Conservation (phyloP, 2,888 invertebrate genomes). For the Drosophila vallismaia region DNA sequence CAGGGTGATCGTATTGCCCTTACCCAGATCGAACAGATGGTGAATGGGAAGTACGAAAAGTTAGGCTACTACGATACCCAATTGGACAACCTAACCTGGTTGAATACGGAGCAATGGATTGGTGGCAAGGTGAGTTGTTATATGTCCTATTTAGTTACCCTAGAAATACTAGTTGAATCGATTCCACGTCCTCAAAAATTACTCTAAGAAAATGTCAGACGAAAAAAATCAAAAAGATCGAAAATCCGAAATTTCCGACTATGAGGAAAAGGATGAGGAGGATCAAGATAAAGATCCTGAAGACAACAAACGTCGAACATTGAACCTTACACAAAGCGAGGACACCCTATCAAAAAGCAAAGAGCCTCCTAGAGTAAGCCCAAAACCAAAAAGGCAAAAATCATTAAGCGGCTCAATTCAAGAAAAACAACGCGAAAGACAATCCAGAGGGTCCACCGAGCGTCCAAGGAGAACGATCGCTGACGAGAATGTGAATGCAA, state of each 20-base stretch:
- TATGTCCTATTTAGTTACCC: slow-evolving; percentile 6
- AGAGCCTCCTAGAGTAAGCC: neutral
- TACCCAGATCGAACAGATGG: slow-evolving; percentile 98
- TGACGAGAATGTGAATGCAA: too few species aligned
- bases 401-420: too few species aligned
- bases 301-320: neutral
- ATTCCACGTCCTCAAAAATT: neutral
- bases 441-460: too few species aligned
- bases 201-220: slow-evolving; percentile 29
- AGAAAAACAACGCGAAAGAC: too few species aligned
- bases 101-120: slow-evolving; percentile 95
- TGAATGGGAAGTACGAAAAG: slow-evolving; percentile 96
- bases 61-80: slow-evolving; percentile 98
- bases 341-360: neutral
- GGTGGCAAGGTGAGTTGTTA: slow-evolving; percentile 86
- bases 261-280: neutral
- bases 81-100: slow-evolving; percentile 97
- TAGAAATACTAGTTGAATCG: slow-evolving; percentile 2
- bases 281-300: neutral
- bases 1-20: slow-evolving; percentile 99
- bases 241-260: neutral
- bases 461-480: too few species aligned
- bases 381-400: neutral
- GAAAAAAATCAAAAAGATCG: neutral
- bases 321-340: neutral